Conservation (phyloP, 2,113 vertebrate genomes). For the Stictonetta naevosa region DNA sequence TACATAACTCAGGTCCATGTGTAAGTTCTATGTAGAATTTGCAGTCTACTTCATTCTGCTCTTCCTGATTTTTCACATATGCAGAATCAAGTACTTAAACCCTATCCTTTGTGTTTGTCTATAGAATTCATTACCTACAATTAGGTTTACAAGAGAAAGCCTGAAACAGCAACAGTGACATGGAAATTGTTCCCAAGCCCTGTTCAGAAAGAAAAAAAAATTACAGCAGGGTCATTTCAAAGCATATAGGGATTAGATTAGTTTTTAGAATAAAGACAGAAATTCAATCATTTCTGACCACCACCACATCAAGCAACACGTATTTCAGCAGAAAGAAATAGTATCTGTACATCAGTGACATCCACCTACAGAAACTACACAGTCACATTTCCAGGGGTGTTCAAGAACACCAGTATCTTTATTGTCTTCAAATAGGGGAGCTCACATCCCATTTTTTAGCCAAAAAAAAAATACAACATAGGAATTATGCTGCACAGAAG, state of each 20-base stretch:
- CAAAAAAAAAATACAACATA: background rate
- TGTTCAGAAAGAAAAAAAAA: background rate
- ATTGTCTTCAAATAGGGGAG: background rate
- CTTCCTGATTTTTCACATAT: slow-evolving; percentile 2
- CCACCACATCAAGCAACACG: background rate
- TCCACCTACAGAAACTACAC: background rate
- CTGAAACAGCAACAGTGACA: background rate
- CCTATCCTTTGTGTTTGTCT: background rate
- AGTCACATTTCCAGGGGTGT: background rate
- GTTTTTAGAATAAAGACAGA: background rate
- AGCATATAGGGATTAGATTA: background rate
- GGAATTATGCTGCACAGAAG: background rate
- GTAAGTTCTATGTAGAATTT: background rate
- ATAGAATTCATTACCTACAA: slow-evolving; percentile 28
- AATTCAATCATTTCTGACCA: background rate
- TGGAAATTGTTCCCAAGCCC: background rate
- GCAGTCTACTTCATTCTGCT: background rate
- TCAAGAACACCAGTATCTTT: background rate
- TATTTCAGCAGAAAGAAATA: background rate
- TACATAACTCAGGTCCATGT: background rate
- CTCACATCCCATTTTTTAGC: background rate
- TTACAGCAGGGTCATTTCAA: background rate
- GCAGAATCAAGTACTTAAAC: slow-evolving; percentile 34
- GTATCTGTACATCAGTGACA: background rate
- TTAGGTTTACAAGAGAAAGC: background rate